phyloP scores from a whole-genome alignment of 2,888 invertebrate genomes.

The Sthenelais limicola region DNA sequence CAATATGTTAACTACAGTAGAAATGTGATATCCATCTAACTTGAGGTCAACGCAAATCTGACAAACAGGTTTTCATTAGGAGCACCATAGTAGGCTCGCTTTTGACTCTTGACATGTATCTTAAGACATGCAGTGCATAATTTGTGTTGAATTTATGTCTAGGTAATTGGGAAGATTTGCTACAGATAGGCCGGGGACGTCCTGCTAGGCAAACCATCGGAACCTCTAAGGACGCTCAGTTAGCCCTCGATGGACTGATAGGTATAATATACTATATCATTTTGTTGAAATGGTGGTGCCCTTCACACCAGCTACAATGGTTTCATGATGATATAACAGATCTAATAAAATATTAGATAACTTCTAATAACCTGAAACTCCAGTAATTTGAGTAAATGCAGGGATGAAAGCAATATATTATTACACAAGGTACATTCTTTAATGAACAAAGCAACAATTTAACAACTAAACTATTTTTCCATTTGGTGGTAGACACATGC shows the following conservation, averaged over 20 bases:
- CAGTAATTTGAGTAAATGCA: not conserved
- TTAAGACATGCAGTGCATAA: too few species aligned
- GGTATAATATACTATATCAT: too few species aligned
- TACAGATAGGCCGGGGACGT: slow-evolving; percentile 2
- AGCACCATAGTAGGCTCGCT: too few species aligned
- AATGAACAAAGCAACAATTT: not conserved
- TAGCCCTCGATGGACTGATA: slow-evolving; percentile 8
- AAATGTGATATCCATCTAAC: too few species aligned
- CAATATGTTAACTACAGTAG: too few species aligned
- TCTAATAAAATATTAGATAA: too few species aligned
- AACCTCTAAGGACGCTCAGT: not conserved
- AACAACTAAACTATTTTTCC: not conserved
- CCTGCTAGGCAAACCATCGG: slow-evolving; percentile 16
- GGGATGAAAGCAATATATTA: not conserved
- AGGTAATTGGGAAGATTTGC: slow-evolving; percentile 7
- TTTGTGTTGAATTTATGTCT: too few species aligned
- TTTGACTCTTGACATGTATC: too few species aligned
- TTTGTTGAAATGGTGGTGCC: too few species aligned
- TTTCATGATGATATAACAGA: too few species aligned
- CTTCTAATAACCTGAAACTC: not conserved
- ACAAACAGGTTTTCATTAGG: too few species aligned
- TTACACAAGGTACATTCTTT: not conserved
- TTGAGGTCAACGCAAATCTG: too few species aligned
- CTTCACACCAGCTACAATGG: not conserved
- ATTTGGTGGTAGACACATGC: slow-evolving; percentile 17